Base-by-base conservation (phyloP, 2,797 vertebrate species). In the Huso huso region DNA sequence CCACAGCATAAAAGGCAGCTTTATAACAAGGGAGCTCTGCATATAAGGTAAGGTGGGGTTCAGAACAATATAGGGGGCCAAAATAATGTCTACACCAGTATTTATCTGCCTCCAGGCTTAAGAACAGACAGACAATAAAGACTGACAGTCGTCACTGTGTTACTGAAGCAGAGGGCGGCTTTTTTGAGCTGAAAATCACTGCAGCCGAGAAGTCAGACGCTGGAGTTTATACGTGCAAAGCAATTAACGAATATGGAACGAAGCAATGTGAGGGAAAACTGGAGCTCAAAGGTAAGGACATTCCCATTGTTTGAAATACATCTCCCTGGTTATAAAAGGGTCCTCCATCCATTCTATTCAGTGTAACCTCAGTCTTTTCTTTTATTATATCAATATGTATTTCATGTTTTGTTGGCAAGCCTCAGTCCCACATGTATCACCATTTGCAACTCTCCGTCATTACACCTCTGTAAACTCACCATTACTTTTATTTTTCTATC, bases 231-330 rank as follows among this genome's bases (percentile, higher is more conserved):
- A 95, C 89, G 66, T 99, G 96, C 80, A 97, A 95, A 84, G 94
- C 98, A 0, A 95, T 99, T 72, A 99, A 99, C 0, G 95, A 98
- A 74, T 98, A 97, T 0, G 96, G 97, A 64, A 96, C 91, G 7
- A 93, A 94, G 84, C 95, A 98, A 75, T 96, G 96, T 0, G 94
- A 99, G 69, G 91, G 88, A 72, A 93, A 83, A 75, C 87, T 99
- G 79, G 92, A 96, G 69, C 94, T 99, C 64, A 93, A 92, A 96
- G 95, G 97, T 97, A 83, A 75, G 75, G 2, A 8, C 52, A 10
- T 50, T 37, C 37, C 37, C 37, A 37, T 5, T 37, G 37, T 5
- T 37, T 37, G 37, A 37, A 37, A 37, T 37, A 37, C 37, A 37
- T 37, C 37, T 37, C 37, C 37, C 37, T 37, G 37, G 37, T 37